phyloP scores from a whole-genome alignment of 2,888 invertebrate species.

The Malthinus flaveolus region DNA sequence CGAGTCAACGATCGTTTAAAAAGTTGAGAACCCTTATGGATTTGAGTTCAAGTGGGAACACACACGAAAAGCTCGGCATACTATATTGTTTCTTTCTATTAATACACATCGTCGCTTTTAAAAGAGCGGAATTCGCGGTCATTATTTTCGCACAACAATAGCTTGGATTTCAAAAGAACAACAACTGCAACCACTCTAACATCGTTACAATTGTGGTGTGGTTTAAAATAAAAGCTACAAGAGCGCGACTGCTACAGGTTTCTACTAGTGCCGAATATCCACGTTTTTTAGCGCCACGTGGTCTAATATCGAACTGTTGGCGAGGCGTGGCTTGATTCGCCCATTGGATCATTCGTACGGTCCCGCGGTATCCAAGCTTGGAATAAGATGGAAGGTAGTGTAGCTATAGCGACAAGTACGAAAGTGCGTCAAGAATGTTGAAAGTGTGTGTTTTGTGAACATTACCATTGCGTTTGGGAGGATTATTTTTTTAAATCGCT shows the following conservation, averaged over 20 bases:
- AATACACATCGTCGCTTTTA: no score
- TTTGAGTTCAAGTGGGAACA: no score
- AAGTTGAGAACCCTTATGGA: no score
- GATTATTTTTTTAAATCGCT: no score
- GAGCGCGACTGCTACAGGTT: neutral
- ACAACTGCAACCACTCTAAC: constrained; percentile 6
- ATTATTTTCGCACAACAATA: neutral
- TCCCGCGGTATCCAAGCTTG: constrained; percentile 31
- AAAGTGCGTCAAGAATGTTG: constrained; percentile 11
- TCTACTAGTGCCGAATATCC: constrained; percentile 8
- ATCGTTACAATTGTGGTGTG: neutral
- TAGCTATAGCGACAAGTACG: constrained; percentile 11
- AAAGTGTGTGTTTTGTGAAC: constrained; percentile 1
- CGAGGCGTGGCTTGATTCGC: constrained; percentile 34
- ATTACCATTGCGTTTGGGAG: no score
- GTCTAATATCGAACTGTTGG: constrained; percentile 21
- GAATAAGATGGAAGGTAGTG: constrained; percentile 12
- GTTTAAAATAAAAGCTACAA: neutral
- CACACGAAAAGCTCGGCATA: no score
- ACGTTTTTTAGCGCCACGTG: constrained; percentile 21
- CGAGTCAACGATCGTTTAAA: no score
- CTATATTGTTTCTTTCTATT: no score
- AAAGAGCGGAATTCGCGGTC: neutral
- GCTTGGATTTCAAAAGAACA: neutral
- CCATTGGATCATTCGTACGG: constrained; percentile 24